These are phyloP conservation scores for Salarias fasciatus DNA, from an alignment of 2,797 vertebrate genomes.

Conservation along the genomic window DNA sequence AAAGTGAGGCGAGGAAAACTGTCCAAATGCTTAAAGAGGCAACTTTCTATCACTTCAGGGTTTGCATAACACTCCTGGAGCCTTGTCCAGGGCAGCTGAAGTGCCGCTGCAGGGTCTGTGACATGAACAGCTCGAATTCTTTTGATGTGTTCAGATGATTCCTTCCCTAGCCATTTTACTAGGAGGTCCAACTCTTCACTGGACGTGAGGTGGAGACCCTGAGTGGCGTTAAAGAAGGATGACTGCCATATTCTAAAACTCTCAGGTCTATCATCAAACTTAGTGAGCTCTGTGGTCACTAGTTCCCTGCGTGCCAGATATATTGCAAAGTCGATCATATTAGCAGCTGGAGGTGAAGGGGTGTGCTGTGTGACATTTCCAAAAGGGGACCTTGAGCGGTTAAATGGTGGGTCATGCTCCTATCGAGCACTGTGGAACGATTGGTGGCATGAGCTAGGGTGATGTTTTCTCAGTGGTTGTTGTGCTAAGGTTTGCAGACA, in stretches of 20 bases:
- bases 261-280: constrained; percentile 23
- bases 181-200: constrained; percentile 25
- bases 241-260: constrained; percentile 27
- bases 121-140: constrained; percentile 15
- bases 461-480: too few relatives aligned
- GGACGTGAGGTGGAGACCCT: constrained; percentile 2
- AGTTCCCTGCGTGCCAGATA: constrained; percentile 32
- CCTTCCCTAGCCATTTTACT: constrained; percentile 29
- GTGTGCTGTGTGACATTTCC: too few relatives aligned
- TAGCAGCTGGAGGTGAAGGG: not conserved
- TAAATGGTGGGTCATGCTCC: not conserved
- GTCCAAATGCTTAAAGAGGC: constrained; percentile 23
- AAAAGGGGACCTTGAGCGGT: too few relatives aligned
- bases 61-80: constrained; percentile 37
- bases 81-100: constrained; percentile 10
- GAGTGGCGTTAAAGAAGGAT: constrained; percentile 9
- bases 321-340: constrained; percentile 34
- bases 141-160: constrained; percentile 30
- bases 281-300: constrained; percentile 9
- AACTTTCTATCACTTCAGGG: constrained; percentile 26
- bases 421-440: too few relatives aligned
- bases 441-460: too few relatives aligned
- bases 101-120: constrained; percentile 10
- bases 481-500: too few relatives aligned
- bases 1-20: constrained; percentile 7